Evolutionary conservation across 2,113 vertebrate genomes (phyloP).

Genomic region (Semnornis frantzii): DNA sequence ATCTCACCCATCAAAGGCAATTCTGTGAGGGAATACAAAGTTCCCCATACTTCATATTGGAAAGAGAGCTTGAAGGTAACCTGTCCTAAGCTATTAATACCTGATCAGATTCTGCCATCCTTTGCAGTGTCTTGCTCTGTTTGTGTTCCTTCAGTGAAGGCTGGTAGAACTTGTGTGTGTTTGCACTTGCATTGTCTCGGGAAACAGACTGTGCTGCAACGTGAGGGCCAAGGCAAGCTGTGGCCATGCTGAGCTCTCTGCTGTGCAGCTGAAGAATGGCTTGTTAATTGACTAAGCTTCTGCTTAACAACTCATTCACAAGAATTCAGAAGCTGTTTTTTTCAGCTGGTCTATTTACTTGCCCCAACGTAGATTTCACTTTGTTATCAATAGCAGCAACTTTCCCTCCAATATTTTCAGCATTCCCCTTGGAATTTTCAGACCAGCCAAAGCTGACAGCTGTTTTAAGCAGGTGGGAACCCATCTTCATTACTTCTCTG

Average conservation of each 20-base stretch:
- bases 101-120: background rate
- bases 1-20: background rate
- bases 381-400: background rate
- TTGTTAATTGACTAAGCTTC: background rate
- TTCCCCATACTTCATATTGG: background rate
- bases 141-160: background rate
- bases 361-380: background rate
- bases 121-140: background rate
- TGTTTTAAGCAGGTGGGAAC: slow-evolving; percentile 5
- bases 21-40: background rate
- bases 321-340: background rate
- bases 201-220: fast-evolving
- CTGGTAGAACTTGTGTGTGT: background rate
- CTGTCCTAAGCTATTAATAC: background rate
- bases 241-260: background rate
- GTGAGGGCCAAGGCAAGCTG: background rate
- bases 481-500: background rate
- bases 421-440: background rate
- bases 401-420: background rate
- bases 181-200: background rate
- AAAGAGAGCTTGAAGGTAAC: background rate
- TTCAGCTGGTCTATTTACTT: background rate
- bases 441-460: background rate
- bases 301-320: background rate
- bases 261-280: background rate